Base-by-base conservation (phyloP, 2,797 vertebrate genomes). In the Tadarida brasiliensis region DNA sequence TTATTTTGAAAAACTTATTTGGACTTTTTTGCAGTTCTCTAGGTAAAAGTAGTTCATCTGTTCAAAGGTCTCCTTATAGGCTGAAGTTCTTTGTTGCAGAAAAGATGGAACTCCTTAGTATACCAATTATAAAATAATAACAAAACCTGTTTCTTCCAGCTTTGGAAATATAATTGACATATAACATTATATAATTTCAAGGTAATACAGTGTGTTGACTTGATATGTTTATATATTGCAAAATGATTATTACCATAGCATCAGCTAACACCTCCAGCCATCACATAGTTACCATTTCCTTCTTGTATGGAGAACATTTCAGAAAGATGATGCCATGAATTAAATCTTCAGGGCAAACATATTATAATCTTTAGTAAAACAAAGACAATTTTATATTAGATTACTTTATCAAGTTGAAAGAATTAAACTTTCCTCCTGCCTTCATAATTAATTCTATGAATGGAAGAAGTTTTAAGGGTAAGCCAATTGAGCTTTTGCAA, bases 371-470 rank as follows among this genome's bases (percentile, higher is more conserved):
- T 84, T 47, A 82, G 73, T 12, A 24, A 76, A 96, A 86, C 33
- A 49, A 86, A 61, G 65, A 57, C 65, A 91, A 63, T 28, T 76
- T 91, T 57, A 20, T 26, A 28, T 73, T 57, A 70, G 11, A 35
- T 80, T 91, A 35, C 8, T 89, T 87, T 74, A 15, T 89, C 12
- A 91, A 83, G 28, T 90, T 83, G 63, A n/a, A 92, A 76, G 54
- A 86, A 49, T 86, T 84, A 73, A 51, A 28, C 20, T 71, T 88
- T 85, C 80, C 3, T 92, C 35, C 54, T 90, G 28, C 3, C 28
- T 94, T 91, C 76, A 3, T 30, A 82, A 68, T 51, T 84, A 47
- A 56, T 71, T 54, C 20, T 87, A 2, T 59, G 26, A 47, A 24
- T 87, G 61, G 33, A 81, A 80, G 26, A 54, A 76, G 54, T 57